These are phyloP conservation scores for Ornithorhynchus anatinus DNA, from an alignment of 2,113 vertebrate genomes.

Conservation along the genomic window DNA sequence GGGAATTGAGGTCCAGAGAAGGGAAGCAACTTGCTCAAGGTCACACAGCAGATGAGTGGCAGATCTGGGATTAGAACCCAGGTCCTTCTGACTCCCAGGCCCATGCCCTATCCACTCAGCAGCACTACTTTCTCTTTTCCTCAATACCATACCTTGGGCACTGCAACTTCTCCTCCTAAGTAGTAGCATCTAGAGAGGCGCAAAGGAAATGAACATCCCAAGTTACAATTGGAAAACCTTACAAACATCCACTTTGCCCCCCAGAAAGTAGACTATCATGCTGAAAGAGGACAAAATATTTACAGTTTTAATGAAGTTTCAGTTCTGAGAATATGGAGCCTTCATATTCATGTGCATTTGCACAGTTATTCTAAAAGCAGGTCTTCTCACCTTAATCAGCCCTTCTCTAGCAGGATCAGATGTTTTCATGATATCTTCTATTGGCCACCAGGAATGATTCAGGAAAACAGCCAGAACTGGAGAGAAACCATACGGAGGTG, in stretches of 20 bases:
- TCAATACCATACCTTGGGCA: too few species aligned
- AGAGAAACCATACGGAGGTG: background rate
- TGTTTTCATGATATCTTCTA: constrained; percentile 80
- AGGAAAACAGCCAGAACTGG: constrained; percentile 84
- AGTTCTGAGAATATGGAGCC: too few species aligned
- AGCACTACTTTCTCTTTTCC: too few species aligned
- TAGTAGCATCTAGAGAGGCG: background rate
- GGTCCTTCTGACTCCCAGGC: too few species aligned
- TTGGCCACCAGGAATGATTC: constrained; percentile 78
- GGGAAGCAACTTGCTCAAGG: too few species aligned
- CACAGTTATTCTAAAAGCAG: background rate
- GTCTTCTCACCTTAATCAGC: constrained; percentile 74
- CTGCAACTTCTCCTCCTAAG: too few species aligned
- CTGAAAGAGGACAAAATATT: background rate
- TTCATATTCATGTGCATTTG: too few species aligned
- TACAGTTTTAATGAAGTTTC: too few species aligned
- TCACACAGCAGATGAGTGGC: too few species aligned
- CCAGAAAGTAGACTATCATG: background rate
- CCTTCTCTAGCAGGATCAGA: constrained; percentile 75
- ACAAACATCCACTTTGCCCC: background rate
- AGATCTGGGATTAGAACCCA: too few species aligned
- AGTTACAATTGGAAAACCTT: background rate
- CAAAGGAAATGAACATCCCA: background rate
- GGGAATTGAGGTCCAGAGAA: too few species aligned
- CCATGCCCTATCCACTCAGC: too few species aligned